Conservation (phyloP, 2,888 invertebrate species). For the Aleiodes testaceus region DNA sequence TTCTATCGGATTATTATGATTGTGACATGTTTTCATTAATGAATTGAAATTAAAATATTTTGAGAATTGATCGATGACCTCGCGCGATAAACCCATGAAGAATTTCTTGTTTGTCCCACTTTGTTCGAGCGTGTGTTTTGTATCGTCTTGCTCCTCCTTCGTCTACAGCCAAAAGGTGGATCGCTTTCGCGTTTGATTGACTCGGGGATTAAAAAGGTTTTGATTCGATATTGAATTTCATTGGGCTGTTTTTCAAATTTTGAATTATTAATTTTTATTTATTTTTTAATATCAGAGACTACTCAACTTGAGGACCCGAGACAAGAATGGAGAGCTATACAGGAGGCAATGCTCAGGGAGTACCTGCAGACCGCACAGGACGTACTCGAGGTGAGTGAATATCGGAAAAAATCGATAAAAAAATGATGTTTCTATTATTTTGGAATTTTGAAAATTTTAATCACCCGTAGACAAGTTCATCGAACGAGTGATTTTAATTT, state of each 20-base stretch:
- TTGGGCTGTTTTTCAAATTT: slow-evolving; percentile 8
- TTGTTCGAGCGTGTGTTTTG: slow-evolving; percentile 15
- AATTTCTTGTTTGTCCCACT: slow-evolving; percentile 33
- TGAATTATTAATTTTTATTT: slow-evolving; percentile 21
- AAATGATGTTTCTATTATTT: not conserved
- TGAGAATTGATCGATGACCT: slow-evolving; percentile 10
- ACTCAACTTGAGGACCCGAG: slow-evolving; percentile 98
- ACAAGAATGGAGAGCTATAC: slow-evolving; percentile 96
- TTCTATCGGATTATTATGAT: not conserved
- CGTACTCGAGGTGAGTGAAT: slow-evolving; percentile 86
- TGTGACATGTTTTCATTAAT: too few species aligned
- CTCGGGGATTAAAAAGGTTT: not conserved
- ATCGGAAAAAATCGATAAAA: not conserved
- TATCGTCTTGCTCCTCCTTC: not conserved
- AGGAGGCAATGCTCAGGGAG: slow-evolving; percentile 97
- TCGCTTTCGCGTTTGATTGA: slow-evolving; percentile 8
- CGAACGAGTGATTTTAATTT: not conserved
- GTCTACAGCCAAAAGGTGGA: not conserved
- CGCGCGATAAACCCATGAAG: slow-evolving; percentile 24
- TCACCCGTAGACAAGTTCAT: not conserved
- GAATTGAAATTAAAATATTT: too few species aligned
- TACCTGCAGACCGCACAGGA: slow-evolving; percentile 97
- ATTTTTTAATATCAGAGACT: slow-evolving; percentile 80
- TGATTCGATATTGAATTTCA: slow-evolving; percentile 4
- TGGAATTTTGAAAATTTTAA: not conserved